phyloP scores from a whole-genome alignment of 2,797 vertebrate species.

The Gobio occitaniae region DNA sequence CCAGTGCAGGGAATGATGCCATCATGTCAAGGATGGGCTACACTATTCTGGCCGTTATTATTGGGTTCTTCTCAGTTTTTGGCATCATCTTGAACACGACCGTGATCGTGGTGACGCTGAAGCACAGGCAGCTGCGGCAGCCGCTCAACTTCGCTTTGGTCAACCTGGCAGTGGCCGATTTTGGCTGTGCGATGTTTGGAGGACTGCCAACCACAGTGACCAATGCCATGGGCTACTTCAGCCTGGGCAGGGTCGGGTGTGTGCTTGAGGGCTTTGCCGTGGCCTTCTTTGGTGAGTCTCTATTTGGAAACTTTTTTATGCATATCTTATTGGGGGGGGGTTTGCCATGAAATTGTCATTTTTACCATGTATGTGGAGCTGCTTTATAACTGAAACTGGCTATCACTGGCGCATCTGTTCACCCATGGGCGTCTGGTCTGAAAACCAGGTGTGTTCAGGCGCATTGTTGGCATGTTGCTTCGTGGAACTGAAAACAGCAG shows the following conservation, averaged over 20 bases:
- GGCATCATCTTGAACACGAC: constrained; percentile 78
- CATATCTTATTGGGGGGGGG: too few relatives aligned
- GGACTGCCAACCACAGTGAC: constrained; percentile 81
- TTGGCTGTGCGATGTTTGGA: constrained; percentile 84
- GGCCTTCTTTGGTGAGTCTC: constrained; percentile 86
- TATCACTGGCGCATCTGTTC: too few relatives aligned
- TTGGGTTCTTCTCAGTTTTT: constrained; percentile 68
- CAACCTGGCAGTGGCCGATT: constrained; percentile 86
- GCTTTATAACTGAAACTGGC: too few relatives aligned
- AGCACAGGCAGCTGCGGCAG: constrained; percentile 81
- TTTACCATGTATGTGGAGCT: too few relatives aligned
- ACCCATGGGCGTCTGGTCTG: too few relatives aligned
- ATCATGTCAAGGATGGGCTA: constrained; percentile 68
- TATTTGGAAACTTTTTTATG: too few relatives aligned
- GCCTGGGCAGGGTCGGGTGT: constrained; percentile 82
- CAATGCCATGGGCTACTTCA: constrained; percentile 85
- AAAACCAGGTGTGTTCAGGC: too few relatives aligned
- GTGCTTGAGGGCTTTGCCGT: constrained; percentile 87
- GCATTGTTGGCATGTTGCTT: too few relatives aligned
- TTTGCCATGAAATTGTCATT: too few relatives aligned
- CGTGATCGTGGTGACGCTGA: constrained; percentile 83
- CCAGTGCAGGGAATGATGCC: constrained; percentile 43
- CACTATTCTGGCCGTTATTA: constrained; percentile 66
- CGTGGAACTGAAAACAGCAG: too few relatives aligned
- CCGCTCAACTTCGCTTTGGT: constrained; percentile 87